Evolutionary conservation across 2,797 vertebrate species (phyloP).

Genomic region (Hydrophis major): DNA sequence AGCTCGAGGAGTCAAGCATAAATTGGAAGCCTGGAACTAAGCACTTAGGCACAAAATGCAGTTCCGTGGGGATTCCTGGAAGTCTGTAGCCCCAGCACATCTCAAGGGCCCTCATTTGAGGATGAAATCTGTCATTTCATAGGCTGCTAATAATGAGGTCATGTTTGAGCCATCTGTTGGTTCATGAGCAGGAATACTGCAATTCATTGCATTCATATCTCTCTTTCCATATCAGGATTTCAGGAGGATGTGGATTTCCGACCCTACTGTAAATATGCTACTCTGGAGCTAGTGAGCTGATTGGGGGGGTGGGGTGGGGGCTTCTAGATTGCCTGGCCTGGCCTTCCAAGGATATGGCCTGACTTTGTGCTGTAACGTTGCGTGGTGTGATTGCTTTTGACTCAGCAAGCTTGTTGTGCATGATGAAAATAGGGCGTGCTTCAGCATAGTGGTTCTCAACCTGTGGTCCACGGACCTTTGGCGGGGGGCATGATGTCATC

Average conservation of each 20-base stretch:
- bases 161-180: neutral
- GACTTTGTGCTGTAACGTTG: neutral
- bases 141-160: neutral
- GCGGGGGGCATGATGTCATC: neutral
- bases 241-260: neutral
- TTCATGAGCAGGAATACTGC: neutral
- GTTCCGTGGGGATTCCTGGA: neutral
- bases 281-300: neutral
- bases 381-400: neutral
- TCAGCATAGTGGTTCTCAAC: neutral
- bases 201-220: neutral
- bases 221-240: neutral
- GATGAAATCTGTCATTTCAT: neutral
- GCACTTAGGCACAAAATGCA: neutral
- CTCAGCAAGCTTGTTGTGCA: neutral
- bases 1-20: neutral
- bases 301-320: accelerated
- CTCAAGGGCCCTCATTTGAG: neutral
- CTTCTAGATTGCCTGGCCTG: neutral
- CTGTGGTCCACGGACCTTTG: neutral
- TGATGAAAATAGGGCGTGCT: neutral
- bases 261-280: neutral
- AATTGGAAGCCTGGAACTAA: neutral
- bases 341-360: neutral
- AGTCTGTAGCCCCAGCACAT: neutral